These are phyloP conservation scores for Pipistrellus pygmaeus DNA, from an alignment of 2,797 vertebrate species.

Conservation along the genomic window DNA sequence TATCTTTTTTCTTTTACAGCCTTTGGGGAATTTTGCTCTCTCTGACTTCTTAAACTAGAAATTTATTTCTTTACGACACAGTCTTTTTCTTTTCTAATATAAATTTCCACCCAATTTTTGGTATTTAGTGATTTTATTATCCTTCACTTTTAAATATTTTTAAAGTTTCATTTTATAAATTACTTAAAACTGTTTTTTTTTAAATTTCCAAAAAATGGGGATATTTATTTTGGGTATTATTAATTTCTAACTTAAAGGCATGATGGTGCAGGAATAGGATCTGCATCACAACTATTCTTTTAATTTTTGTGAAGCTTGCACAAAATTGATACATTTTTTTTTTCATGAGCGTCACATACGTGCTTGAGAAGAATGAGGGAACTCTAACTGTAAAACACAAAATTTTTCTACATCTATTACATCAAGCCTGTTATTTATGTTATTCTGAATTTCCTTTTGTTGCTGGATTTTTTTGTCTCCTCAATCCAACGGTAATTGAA, in stretches of 20 bases:
- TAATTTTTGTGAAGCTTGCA: conserved; percentile 44
- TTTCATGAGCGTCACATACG: not conserved
- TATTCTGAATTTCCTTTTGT: conserved; percentile 43
- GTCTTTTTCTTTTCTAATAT: not conserved
- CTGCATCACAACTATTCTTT: not conserved
- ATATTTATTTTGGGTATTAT: not conserved
- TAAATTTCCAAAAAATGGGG: conserved; percentile 12
- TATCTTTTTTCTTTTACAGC: not conserved
- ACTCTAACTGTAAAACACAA: not conserved
- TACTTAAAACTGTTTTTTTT: conserved; percentile 33
- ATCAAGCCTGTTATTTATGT: not conserved
- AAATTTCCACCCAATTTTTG: conserved; percentile 52
- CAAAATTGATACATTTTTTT: not conserved
- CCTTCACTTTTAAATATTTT: conserved; percentile 3
- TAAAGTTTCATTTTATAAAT: conserved; percentile 26
- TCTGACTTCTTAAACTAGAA: not conserved
- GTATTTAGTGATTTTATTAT: conserved; percentile 27
- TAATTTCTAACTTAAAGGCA: conserved; percentile 48
- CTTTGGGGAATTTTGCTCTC: not conserved
- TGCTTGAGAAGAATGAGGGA: not conserved
- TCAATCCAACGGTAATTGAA: conserved; percentile 53
- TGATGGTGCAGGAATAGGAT: not conserved
- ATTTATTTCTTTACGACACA: conserved; percentile 4
- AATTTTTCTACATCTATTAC: not conserved
- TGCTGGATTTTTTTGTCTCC: conserved; percentile 8